These are phyloP conservation scores for Apotomis capreana DNA, from an alignment of 2,888 invertebrate genomes.

Conservation along the genomic window DNA sequence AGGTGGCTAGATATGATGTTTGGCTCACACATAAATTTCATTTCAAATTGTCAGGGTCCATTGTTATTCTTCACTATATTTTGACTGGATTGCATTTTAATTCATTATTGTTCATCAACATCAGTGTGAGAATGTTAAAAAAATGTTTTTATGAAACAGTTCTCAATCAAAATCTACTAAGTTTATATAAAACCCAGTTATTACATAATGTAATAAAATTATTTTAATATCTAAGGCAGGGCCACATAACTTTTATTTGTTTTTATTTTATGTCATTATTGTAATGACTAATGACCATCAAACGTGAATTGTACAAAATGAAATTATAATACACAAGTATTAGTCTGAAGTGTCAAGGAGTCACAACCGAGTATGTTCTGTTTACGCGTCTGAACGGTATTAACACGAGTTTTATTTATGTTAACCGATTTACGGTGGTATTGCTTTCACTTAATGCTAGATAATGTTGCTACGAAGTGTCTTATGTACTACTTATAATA, in stretches of 20 bases:
- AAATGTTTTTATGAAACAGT: not conserved
- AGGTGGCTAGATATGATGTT: constrained; percentile 52
- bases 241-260: constrained; percentile 13
- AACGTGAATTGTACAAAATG: constrained; percentile 6
- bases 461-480: constrained; percentile 42
- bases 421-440: constrained; percentile 28
- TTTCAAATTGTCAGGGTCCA: not conserved
- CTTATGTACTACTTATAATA: constrained; percentile 43
- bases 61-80: too few species aligned
- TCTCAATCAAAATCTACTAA: not conserved
- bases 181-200: not conserved
- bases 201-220: not conserved
- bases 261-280: constrained; percentile 5
- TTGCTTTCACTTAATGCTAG: constrained; percentile 42
- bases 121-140: too few species aligned
- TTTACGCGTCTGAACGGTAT: constrained; percentile 27
- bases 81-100: too few species aligned
- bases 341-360: constrained; percentile 11
- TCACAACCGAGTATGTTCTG: constrained; percentile 30
- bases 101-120: too few species aligned
- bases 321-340: constrained; percentile 13
- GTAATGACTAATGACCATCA: not conserved
- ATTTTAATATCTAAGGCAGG: constrained; percentile 17
- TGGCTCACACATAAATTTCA: constrained; percentile 10
- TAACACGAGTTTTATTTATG: constrained; percentile 34